Base-by-base conservation (phyloP, 2,888 invertebrate species). In the Hirtodrosophila duncani region DNA sequence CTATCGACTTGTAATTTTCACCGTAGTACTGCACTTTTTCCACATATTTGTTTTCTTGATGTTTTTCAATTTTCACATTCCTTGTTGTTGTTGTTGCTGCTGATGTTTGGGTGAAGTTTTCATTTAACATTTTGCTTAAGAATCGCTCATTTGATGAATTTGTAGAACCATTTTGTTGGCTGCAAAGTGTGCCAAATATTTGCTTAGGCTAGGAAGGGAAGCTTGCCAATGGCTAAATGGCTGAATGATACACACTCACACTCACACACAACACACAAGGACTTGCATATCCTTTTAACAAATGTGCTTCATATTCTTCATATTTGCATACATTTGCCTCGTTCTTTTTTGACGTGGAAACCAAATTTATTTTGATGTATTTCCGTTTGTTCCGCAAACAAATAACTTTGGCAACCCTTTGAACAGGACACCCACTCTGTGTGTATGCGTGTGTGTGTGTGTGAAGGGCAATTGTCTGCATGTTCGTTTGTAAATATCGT, bases 241-340 rank as follows among this genome's bases (percentile, higher is more conserved):
- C 55, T n/a, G n/a, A n/a, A n/a, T n/a, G n/a, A n/a, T n/a, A n/a
- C n/a, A 27, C 24, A 39, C 39, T 34, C 41, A 46, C 33, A 55
- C 33, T 27, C 41, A 20, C 33, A 39, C 38, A 31, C 37, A 48
- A 16, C 48, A 2, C 42, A 11, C 8, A 5, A 3, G n/a, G 14
- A 11, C 30, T 21, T 16, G 31, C 46, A 18, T 23, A 45, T 29
- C 43, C 36, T 17, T 21, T 11, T 27, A 13, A n/a, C n/a, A n/a
- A n/a, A n/a, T 31, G 29, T 57, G 34, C 21, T 34, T 34, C 20
- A 17, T 36, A 21, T 27, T 45, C 36, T 26, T 52, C 57, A 77
- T 72, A 70, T 70, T 70, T 70, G 78, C 66, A 72, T 78, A 77
- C 69, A 70, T 70, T 70, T 70, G 78, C 66, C 69, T 78, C 69